phyloP scores from a whole-genome alignment of 2,888 invertebrate genomes.

The Caenorhabditis sp. region DNA sequence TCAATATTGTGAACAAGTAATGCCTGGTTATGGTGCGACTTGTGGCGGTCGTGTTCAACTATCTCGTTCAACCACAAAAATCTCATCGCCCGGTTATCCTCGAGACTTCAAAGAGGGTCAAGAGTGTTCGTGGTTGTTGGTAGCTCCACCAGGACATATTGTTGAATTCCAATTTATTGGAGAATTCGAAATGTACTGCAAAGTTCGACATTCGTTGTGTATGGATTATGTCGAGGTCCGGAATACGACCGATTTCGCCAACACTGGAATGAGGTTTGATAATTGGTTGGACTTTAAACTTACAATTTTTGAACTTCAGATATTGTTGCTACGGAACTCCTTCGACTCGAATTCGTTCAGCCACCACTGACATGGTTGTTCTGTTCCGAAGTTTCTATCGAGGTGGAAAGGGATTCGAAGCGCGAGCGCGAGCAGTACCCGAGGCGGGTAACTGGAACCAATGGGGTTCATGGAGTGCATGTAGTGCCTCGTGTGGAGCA shows the following conservation, averaged over 20 bases:
- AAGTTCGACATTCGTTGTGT: conserved; percentile 70
- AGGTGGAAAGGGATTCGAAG: conserved; percentile 70
- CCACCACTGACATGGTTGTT: conserved; percentile 69
- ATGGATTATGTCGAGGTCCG: conserved; percentile 71
- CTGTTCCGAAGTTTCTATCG: conserved; percentile 71
- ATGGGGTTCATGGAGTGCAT: conserved; percentile 66
- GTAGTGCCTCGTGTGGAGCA: conserved; percentile 68
- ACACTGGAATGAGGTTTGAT: conserved; percentile 70
- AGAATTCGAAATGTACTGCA: conserved; percentile 71
- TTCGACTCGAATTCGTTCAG: conserved; percentile 63
- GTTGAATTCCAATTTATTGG: conserved; percentile 70
- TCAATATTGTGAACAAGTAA: conserved; percentile 67
- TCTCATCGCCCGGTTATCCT: conserved; percentile 69
- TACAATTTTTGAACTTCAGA: conserved; percentile 42
- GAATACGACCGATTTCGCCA: conserved; percentile 71
- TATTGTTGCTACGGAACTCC: conserved; percentile 71
- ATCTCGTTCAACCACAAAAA: conserved; percentile 38
- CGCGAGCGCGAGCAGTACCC: conserved; percentile 61
- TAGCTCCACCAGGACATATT: conserved; percentile 66
- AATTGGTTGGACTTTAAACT: background rate
- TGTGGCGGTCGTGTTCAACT: conserved; percentile 68
- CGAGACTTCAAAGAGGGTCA: conserved; percentile 69
- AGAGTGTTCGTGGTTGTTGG: conserved; percentile 70
- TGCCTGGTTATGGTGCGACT: conserved; percentile 70
- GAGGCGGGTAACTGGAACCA: conserved; percentile 53